Percentiles rank a stretch among this genome's conserved stretches.
These are phyloP conservation scores for Danio rerio DNA, from an alignment of 2,113 vertebrate species.

Conservation along the genomic window DNA sequence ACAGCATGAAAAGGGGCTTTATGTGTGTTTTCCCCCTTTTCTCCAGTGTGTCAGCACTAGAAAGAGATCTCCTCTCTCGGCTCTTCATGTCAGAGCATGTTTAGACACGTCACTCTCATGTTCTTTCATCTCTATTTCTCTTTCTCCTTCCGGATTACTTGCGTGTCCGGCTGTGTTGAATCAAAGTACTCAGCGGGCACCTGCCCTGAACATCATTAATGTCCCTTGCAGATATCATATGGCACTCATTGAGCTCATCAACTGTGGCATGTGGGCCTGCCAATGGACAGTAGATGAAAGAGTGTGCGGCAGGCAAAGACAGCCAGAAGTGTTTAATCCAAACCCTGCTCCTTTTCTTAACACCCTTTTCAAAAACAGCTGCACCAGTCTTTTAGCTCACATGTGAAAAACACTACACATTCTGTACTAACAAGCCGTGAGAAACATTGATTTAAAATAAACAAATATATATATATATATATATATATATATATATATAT, in stretches of 20 bases:
- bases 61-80: not conserved
- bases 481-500: too few species aligned
- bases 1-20: not conserved
- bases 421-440: not conserved
- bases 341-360: not conserved
- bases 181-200: constrained; percentile 54
- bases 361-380: not conserved
- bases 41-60: not conserved
- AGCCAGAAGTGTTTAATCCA: constrained; percentile 13
- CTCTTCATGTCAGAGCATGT: constrained; percentile 25
- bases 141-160: constrained; percentile 45
- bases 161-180: constrained; percentile 51
- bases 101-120: constrained; percentile 38
- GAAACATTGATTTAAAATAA: too few species aligned
- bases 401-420: not conserved
- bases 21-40: not conserved
- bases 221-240: constrained; percentile 55
- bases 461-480: too few species aligned
- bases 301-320: not conserved
- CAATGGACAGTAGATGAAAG: constrained; percentile 51
- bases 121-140: constrained; percentile 53
- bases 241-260: constrained; percentile 48
- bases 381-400: not conserved
- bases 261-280: constrained; percentile 22
- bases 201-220: constrained; percentile 57